Evolutionary conservation across 2,888 invertebrate species (phyloP), one percentile per base, ranked within the genome.

Genomic region (Troides helena): DNA sequence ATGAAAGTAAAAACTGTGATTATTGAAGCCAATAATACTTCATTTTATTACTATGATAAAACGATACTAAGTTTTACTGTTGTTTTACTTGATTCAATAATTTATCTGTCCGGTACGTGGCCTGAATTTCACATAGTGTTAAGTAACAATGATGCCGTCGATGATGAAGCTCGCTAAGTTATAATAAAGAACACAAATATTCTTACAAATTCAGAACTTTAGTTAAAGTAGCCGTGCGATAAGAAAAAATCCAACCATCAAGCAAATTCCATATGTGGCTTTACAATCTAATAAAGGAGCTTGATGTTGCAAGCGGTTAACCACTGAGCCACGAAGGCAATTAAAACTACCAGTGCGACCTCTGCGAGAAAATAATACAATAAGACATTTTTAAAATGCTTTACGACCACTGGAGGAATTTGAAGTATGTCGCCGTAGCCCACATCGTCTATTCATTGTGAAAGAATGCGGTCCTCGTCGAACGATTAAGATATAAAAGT

Each of bases 381-480:
- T 39, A 39, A 46, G 46, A 46, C 14, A 46, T 46, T 46, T 46
- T 46, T 46, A 14, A 46, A 46, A 46, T 46, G 46, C 46, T 14
- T 46, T 46, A 46, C 12, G 14, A 46, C 46, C 46, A 46, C 21
- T 56, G n/a, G 56, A 57, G 53, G 57, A 21, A 65, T 65, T 57
- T 57, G n/a, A 43, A 65, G 39, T 57, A 65, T 65, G 57, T n/a
- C n/a, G 21, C 56, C 56, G 21, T 21, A n/a, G 56, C 56, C 36
- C 36, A 39, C 58, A 25, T 46, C 46, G 14, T 39, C 62, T 43
- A 67, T 36, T 62, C 67, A 57, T 43, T 57, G n/a, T 39, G 14
- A 57, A 57, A 62, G 67, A 67, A 67, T 67, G 62, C 67, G 39
- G 57, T 53, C 39, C 46, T 12, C 62, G 56, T 4, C 56, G 1